Evolutionary conservation across 23 tunicate species (phyloP).

Genomic region (Trididemnum nubilum): DNA sequence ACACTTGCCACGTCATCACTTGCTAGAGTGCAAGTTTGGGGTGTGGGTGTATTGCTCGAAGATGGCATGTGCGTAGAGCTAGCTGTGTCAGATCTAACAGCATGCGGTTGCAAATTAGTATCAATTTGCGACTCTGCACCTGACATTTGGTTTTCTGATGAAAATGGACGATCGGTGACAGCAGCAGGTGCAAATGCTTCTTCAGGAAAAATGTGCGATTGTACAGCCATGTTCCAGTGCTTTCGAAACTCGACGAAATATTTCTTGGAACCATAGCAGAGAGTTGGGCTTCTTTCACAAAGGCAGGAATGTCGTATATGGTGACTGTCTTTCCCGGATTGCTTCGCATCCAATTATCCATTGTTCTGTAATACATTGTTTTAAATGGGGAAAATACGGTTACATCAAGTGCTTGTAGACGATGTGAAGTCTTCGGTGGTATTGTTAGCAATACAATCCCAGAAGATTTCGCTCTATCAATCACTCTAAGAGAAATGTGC

Average conservation of each 20-base stretch:
- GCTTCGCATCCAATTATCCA: not conserved
- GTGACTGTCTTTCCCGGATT: conserved; percentile 9
- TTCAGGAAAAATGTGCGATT: not conserved
- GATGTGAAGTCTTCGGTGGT: conserved; percentile 20
- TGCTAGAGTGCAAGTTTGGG: no score
- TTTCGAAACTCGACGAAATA: not conserved
- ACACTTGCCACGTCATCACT: no score
- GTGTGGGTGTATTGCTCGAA: no score
- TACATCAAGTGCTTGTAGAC: conserved; percentile 15
- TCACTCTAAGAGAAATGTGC: not conserved
- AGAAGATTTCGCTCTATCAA: not conserved
- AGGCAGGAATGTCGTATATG: conserved; percentile 5
- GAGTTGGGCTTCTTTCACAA: conserved; percentile 1
- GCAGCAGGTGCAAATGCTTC: not conserved
- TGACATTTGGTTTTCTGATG: no score
- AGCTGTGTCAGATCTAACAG: no score
- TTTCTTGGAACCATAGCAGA: conserved; percentile 9
- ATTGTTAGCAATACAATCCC: conserved; percentile 12
- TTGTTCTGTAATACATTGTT: not conserved
- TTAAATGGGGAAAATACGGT: no score
- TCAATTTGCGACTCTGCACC: no score
- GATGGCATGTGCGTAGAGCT: no score
- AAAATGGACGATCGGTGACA: not conserved
- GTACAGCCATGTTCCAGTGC: not conserved
- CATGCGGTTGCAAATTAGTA: no score